Conservation (phyloP, 2,797 vertebrate genomes). For the Salarias fasciatus region DNA sequence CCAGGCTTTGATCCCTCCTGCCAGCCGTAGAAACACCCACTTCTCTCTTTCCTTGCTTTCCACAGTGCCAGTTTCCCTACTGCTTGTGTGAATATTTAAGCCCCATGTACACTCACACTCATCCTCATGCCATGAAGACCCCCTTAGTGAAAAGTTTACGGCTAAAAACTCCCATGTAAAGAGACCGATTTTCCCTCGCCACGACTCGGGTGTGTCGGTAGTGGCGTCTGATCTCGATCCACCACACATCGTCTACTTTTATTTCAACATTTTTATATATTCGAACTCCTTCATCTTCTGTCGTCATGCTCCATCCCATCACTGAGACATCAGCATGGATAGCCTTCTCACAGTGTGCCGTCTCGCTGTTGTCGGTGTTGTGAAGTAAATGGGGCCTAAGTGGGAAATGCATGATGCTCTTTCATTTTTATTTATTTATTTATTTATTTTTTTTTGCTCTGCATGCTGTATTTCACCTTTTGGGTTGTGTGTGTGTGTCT, state of each 20-base stretch:
- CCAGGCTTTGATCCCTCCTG: constrained; percentile 59
- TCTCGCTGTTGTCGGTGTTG: constrained; percentile 38
- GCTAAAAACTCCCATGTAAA: too few species aligned
- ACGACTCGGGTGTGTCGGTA: constrained; percentile 35
- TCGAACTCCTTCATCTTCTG: background rate
- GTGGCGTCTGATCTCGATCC: constrained; percentile 30
- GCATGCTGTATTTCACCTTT: constrained; percentile 45
- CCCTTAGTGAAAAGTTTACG: too few species aligned
- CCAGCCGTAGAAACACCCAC: constrained; percentile 68
- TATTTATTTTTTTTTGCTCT: too few species aligned
- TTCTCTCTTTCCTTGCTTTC: constrained; percentile 58
- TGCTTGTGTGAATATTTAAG: constrained; percentile 74
- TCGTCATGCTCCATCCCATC: constrained; percentile 24
- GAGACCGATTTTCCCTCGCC: background rate
- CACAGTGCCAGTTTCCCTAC: constrained; percentile 77
- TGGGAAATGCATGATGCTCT: constrained; percentile 59
- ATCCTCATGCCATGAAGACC: constrained; percentile 2
- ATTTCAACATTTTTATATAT: constrained; percentile 10
- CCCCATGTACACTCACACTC: constrained; percentile 51
- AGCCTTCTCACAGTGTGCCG: constrained; percentile 25
- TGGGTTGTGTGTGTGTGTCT: constrained; percentile 5
- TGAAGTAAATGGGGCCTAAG: constrained; percentile 69
- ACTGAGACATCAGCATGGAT: background rate
- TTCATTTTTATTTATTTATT: constrained; percentile 30
- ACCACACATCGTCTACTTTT: background rate